Evolutionary conservation across 2,888 invertebrate species (phyloP), one percentile per base, ranked within the genome.

Genomic region (Esperia sulphurella): DNA sequence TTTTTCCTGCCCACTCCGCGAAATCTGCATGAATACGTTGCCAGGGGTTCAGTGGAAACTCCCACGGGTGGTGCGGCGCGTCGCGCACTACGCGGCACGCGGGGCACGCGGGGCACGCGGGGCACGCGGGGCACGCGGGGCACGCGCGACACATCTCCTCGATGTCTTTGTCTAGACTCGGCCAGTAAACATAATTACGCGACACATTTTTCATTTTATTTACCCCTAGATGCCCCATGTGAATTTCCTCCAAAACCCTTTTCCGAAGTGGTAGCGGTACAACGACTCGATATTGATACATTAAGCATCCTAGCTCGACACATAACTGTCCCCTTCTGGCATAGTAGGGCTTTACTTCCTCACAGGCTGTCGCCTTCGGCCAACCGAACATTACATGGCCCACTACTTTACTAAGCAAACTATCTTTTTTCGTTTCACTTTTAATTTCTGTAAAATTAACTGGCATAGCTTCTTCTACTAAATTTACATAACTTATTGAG

Each of bases 41-140:
- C 51, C 51, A 58, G 3, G 55, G 55, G 4, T 39, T 39, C 29
- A 45, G 12, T 5, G 53, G 55, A 29, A 45, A 53, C 10, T 44
- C 40, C 53, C 53, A 52, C 2, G 53, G 49, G n/a, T 49, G 51
- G 38, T 45, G 43, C 8, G 45, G n/a, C n/a, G n/a, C n/a, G n/a
- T n/a, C n/a, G n/a, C n/a, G n/a, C n/a, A n/a, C n/a, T n/a, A n/a
- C n/a, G n/a, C n/a, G n/a, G n/a, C n/a, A n/a, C n/a, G n/a, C n/a
- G n/a, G n/a, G 39, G 8, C 51, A 46, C 40, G 41, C 50, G 35
- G 56, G 52, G n/a, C 56, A 51, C 13, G 55, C 54, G 42, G 49
- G 50, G 45, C 46, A 45, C 35, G 41, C 21, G 12, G 46, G 45
- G 41, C 55, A 57, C 14, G 57, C 44, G 9, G 21, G 37, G 39